Conservation (phyloP, 2,113 vertebrate species). For the Archocentrus centrarchus region DNA sequence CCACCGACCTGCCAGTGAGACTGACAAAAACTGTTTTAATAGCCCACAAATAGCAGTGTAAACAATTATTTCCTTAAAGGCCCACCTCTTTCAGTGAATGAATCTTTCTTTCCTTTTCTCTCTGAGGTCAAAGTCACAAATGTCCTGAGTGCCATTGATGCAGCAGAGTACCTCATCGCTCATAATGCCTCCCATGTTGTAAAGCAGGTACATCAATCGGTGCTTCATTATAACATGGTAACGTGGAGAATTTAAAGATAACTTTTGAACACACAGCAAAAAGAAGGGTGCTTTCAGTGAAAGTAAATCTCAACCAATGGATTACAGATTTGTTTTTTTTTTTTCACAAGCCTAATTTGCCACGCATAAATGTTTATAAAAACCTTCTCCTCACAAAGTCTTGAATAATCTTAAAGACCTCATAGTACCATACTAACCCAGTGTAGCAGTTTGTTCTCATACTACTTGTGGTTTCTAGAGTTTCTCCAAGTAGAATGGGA, state of each 20-base stretch:
- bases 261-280: conserved; percentile 1
- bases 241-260: background rate
- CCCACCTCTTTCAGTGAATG: background rate
- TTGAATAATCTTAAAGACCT: no score
- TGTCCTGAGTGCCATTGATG: conserved; percentile 85
- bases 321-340: no score
- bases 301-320: no score
- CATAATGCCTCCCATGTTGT: conserved; percentile 86
- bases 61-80: background rate
- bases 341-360: no score
- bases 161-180: conserved; percentile 87
- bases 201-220: conserved; percentile 77
- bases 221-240: background rate
- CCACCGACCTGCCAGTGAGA: conserved; percentile 85
- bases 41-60: background rate
- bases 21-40: background rate
- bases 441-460: background rate
- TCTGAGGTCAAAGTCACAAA: conserved; percentile 85
- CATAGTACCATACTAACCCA: no score
- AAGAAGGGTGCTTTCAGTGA: background rate
- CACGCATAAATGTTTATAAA: background rate
- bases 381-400: no score
- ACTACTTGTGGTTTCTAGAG: no score
- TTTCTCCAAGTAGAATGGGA: no score
- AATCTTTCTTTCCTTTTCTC: background rate